Conservation (phyloP, 2,797 vertebrate genomes). For the Lepilemur ruficaudatus region DNA sequence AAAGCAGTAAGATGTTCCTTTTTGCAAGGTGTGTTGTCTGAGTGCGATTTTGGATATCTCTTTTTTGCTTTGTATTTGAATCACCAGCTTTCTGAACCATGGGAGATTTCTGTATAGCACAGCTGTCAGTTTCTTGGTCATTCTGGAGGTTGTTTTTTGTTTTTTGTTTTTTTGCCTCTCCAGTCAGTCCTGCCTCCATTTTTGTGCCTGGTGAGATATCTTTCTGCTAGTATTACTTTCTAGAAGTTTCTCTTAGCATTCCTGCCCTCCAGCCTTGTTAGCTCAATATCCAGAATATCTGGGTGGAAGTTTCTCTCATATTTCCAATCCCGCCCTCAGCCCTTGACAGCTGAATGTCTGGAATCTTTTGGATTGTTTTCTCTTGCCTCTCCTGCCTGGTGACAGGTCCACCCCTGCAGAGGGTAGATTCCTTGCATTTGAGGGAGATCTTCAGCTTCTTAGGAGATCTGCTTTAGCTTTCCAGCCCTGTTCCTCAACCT, state of each 20-base stretch:
- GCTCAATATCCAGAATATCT: background rate
- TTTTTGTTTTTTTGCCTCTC: background rate
- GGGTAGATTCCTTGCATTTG: background rate
- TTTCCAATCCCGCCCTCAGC: background rate
- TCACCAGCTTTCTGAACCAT: background rate
- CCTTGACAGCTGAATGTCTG: background rate
- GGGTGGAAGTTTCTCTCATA: background rate
- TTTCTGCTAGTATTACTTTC: background rate
- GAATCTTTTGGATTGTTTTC: background rate
- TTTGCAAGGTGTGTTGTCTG: background rate
- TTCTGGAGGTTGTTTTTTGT: background rate
- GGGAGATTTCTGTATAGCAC: background rate
- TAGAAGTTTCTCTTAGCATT: background rate
- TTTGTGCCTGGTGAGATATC: background rate
- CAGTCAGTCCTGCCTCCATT: background rate
- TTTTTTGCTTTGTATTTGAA: background rate
- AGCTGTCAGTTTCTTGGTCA: background rate
- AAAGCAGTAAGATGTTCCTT: background rate
- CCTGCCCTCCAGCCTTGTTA: background rate
- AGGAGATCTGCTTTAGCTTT: background rate
- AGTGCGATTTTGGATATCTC: background rate
- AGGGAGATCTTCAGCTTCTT: background rate
- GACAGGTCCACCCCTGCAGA: background rate
- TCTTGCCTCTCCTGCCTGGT: background rate
- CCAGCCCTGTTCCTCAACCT: background rate